These are phyloP conservation scores for Xestia xanthographa DNA, from an alignment of 2,888 invertebrate species.

Conservation along the genomic window DNA sequence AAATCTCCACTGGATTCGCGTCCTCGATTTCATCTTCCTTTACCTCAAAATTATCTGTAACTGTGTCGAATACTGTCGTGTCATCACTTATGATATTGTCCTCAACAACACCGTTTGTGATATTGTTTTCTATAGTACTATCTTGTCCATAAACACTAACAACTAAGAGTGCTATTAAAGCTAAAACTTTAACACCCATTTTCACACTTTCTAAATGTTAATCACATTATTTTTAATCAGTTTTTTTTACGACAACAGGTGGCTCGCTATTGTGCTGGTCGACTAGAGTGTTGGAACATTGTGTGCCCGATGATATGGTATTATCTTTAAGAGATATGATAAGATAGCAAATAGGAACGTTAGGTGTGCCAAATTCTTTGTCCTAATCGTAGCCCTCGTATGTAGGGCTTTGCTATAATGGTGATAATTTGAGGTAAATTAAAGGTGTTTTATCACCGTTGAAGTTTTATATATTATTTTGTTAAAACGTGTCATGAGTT, in stretches of 20 bases:
- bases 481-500: not conserved
- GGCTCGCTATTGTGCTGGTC: conserved; percentile 79
- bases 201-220: conserved; percentile 75
- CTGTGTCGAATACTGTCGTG: conserved; percentile 47
- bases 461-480: conserved; percentile 1
- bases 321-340: conserved; percentile 87
- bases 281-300: conserved; percentile 82
- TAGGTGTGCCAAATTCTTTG: conserved; percentile 90
- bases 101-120: conserved; percentile 71
- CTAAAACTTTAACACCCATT: conserved; percentile 84
- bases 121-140: conserved; percentile 73
- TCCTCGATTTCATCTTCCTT: conserved; percentile 71
- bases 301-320: conserved; percentile 85
- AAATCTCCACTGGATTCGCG: conserved; percentile 75
- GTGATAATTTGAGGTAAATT: conserved; percentile 56
- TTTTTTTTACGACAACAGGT: conserved; percentile 81
- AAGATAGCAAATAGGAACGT: conserved; percentile 89
- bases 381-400: conserved; percentile 82
- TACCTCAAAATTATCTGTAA: conserved; percentile 55
- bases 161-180: conserved; percentile 80
- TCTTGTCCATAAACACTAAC: conserved; percentile 84
- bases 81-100: conserved; percentile 62
- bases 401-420: conserved; percentile 68
- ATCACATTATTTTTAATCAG: conserved; percentile 84
- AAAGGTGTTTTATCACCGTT: conserved; percentile 32